Base-by-base conservation (phyloP, 2,888 invertebrate genomes). In the Idaea aversata region DNA sequence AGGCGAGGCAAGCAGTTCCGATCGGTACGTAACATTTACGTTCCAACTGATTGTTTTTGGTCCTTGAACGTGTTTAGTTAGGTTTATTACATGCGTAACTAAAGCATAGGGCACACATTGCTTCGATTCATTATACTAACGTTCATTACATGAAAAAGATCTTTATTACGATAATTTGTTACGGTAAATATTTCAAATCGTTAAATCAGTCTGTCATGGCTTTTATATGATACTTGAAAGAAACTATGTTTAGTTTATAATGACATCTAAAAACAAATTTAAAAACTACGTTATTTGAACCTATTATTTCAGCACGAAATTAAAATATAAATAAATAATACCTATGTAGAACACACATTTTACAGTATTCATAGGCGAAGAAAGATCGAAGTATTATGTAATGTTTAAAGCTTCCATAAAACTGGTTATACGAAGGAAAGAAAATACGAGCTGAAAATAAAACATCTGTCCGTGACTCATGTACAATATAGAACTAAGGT, bases 401-500 rank as follows among this genome's bases (percentile, higher is more conserved):
- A 88, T 80, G 81, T 84, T 79, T 80, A 77, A 83, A 86, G 82
- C 83, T 83, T 78, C 84, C 85, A 85, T 87, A 88, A 88, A 88
- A 79, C 80, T 79, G 82, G 80, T 85, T 86, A 85, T 85, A 85
- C 81, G 82, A 84, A 75, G 79, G 76, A 80, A 80, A 79, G 80
- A 82, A 82, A 82, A 82, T 82, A 82, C 77, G 72, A 75, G 76
- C 82, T 78, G 79, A 81, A 85, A 86, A 88, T 88, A 88, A 87
- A 88, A 88, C 88, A 86, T 87, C 86, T 86, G 88, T 82, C 79
- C 78, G 77, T 85, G 85, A 88, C 78, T 87, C 86, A 87, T 81
- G 80, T 75, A 78, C 78, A 83, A 77, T 80, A 83, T 83, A 83
- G 84, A 83, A 86, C 80, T 84, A 79, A 83, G 76, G 81, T 86